These are phyloP conservation scores for Cryptocephalus primarius DNA, from an alignment of 2,888 invertebrate genomes.

Conservation along the genomic window DNA sequence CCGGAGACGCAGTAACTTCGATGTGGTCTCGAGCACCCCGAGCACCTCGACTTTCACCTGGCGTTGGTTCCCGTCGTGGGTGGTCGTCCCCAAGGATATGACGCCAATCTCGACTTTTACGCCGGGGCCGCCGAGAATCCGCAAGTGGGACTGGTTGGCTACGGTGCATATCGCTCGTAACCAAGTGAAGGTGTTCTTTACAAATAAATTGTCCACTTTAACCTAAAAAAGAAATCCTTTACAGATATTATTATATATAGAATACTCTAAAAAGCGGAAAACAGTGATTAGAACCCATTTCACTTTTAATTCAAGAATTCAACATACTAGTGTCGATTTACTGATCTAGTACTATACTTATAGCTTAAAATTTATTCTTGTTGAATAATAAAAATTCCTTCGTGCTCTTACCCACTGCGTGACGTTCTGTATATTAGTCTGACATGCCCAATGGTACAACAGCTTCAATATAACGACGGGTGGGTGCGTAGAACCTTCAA, in stretches of 20 bases:
- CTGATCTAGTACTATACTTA: too few species aligned
- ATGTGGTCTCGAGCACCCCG: constrained; percentile 66
- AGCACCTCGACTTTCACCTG: constrained; percentile 82
- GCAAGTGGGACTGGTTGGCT: constrained; percentile 67
- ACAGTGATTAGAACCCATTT: too few species aligned
- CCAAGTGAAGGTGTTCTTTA: constrained; percentile 58
- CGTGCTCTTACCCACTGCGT: constrained; percentile 65
- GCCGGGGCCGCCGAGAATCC: constrained; percentile 59
- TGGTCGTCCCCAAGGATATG: constrained; percentile 78
- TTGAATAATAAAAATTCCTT: too few species aligned
- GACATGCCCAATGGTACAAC: constrained; percentile 86
- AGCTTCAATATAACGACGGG: constrained; percentile 74
- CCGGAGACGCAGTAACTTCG: constrained; percentile 61
- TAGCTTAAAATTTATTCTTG: too few species aligned
- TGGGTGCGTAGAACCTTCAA: constrained; percentile 75
- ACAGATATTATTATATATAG: too few species aligned
- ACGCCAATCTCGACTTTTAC: constrained; percentile 70
- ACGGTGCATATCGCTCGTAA: constrained; percentile 68
- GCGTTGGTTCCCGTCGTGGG: constrained; percentile 51
- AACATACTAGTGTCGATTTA: too few species aligned
- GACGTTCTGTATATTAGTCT: constrained; percentile 80
- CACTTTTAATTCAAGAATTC: too few species aligned
- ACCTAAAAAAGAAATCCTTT: constrained; percentile 29
- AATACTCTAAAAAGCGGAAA: too few species aligned
- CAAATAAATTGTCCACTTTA: constrained; percentile 59